phyloP scores from a whole-genome alignment of 2,888 invertebrate species.

The Mythimna albipuncta region DNA sequence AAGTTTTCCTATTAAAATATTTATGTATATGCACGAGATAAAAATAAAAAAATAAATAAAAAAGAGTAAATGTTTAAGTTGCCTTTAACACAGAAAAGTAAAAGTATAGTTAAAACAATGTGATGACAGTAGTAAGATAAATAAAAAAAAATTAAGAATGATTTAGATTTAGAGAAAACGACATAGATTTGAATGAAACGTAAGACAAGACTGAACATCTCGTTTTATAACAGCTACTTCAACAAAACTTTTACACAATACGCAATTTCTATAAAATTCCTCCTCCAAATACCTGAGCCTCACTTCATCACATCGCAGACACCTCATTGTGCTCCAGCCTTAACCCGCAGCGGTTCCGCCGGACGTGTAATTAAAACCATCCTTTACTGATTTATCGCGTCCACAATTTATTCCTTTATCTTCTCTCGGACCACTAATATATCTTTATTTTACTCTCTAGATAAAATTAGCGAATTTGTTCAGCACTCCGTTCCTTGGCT shows the following conservation, averaged over 20 bases:
- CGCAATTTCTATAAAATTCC: neutral
- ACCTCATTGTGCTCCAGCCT: slow-evolving; percentile 60
- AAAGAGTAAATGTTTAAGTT: no score
- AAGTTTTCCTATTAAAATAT: no score
- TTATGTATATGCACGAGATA: no score
- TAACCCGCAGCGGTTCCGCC: slow-evolving; percentile 71
- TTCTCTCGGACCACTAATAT: slow-evolving; percentile 88
- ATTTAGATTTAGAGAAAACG: no score
- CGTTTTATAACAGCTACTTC: no score
- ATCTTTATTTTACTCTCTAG: slow-evolving; percentile 87
- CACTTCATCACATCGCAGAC: neutral
- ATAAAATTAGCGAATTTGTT: slow-evolving; percentile 89
- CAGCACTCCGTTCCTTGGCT: slow-evolving; percentile 69
- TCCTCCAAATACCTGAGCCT: neutral
- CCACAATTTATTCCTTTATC: slow-evolving; percentile 90
- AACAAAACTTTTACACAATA: neutral
- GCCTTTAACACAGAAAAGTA: no score
- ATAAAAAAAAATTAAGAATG: neutral
- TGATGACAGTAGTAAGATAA: no score
- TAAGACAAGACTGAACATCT: no score
- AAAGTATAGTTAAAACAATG: no score
- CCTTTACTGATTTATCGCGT: slow-evolving; percentile 89
- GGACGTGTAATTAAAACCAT: slow-evolving; percentile 89
- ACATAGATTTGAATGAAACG: no score
- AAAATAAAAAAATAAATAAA: no score